A percentile compares a stretch with the other conserved stretches of the same genome.
Evolutionary conservation across 2,113 vertebrate species (phyloP).

Genomic region (Eurystomus gularis): DNA sequence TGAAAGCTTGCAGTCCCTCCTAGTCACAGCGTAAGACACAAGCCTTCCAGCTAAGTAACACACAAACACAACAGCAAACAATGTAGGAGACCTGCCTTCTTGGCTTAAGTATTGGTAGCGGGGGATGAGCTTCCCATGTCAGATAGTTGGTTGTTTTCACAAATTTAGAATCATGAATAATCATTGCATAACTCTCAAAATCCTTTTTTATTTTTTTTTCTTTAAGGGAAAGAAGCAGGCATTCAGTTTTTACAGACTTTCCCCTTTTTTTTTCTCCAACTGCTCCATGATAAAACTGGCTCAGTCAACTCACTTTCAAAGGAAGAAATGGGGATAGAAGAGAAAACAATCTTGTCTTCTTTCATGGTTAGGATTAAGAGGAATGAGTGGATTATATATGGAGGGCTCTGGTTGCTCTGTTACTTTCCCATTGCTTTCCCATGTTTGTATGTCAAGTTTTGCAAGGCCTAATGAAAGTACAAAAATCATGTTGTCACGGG

Average conservation of each 20-base stretch:
- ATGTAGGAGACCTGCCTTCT: neutral
- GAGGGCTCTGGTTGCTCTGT: neutral
- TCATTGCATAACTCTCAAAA: neutral
- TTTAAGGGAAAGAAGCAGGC: neutral
- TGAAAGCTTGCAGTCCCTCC: neutral
- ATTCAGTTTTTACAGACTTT: neutral
- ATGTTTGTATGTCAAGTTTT: neutral
- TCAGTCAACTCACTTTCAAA: neutral
- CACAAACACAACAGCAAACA: neutral
- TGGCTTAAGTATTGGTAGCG: neutral
- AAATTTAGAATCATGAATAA: neutral
- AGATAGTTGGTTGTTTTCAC: neutral
- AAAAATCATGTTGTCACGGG: neutral
- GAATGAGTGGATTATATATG: rapidly evolving
- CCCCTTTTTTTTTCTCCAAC: neutral
- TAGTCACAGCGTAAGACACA: neutral
- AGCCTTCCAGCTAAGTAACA: neutral
- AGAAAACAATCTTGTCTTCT: neutral
- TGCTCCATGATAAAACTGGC: neutral
- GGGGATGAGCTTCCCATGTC: neutral
- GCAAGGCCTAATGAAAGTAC: neutral
- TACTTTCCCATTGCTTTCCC: neutral
- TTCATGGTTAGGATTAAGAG: neutral
- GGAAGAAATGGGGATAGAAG: neutral
- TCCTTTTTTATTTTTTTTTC: neutral